phyloP scores from a whole-genome alignment of 2,113 vertebrate genomes.

The Oncorhynchus tshawytscha region DNA sequence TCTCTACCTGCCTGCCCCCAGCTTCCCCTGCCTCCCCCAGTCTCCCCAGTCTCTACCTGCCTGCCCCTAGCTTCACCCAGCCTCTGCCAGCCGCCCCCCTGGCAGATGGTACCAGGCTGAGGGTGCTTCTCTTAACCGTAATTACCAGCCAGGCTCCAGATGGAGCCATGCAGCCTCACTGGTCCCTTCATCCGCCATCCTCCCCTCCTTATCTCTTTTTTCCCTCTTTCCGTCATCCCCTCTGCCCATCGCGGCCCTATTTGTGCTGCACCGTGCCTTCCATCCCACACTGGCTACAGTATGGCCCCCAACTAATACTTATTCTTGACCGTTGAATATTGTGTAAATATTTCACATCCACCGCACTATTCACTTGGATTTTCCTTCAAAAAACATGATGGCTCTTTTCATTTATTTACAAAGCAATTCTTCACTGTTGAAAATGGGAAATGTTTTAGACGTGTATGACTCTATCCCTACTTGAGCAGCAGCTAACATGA shows the following conservation, averaged over 20 bases:
- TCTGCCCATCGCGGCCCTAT: conserved; percentile 77
- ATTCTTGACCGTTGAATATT: not conserved
- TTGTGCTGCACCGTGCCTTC: conserved; percentile 78
- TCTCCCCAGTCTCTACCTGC: conserved; percentile 38
- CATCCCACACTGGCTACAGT: conserved; percentile 62
- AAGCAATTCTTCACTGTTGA: not conserved
- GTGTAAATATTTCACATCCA: not conserved
- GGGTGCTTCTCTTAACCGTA: conserved; percentile 87
- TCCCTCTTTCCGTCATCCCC: conserved; percentile 85
- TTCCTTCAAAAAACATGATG: not conserved
- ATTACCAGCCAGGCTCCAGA: conserved; percentile 91
- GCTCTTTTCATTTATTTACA: not conserved
- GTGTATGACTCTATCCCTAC: not conserved
- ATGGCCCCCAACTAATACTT: not conserved
- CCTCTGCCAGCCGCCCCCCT: conserved; percentile 81
- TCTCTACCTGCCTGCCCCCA: no score
- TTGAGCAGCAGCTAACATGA: conserved; percentile 5
- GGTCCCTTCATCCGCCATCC: conserved; percentile 84
- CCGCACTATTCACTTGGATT: not conserved
- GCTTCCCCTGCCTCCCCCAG: conserved; percentile 44
- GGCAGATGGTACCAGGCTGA: conserved; percentile 88
- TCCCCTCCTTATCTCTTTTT: conserved; percentile 76
- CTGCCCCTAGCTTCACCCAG: conserved; percentile 69
- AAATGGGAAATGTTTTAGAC: not conserved
- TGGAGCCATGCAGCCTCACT: conserved; percentile 91